These are phyloP conservation scores for Papilio polyxenes DNA, from an alignment of 1,140 invertebrate species.

Conservation along the genomic window DNA sequence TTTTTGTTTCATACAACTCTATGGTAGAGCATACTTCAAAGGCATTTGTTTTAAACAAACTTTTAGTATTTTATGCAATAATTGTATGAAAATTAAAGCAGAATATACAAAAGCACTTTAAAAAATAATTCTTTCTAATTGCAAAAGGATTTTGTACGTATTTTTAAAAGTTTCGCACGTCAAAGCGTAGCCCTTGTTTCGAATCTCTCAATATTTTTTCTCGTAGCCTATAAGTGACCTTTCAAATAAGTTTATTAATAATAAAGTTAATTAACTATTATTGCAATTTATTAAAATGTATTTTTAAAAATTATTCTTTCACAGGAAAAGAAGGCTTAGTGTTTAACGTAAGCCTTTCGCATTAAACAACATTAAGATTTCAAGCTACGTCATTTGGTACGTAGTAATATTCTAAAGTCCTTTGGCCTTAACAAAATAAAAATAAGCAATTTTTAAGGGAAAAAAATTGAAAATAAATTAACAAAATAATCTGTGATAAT, in stretches of 20 bases:
- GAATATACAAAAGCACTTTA: neutral
- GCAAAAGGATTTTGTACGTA: neutral
- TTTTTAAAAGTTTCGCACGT: neutral
- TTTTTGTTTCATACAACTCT: neutral
- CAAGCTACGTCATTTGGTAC: neutral
- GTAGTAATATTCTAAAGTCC: neutral
- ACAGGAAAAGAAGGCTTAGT: neutral
- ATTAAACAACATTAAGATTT: neutral
- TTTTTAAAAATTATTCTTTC: neutral
- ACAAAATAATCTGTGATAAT: neutral
- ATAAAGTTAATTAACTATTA: neutral
- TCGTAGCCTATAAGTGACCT: neutral
- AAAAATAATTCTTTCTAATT: neutral
- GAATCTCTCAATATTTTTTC: neutral
- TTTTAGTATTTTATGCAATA: neutral
- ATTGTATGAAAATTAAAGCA: neutral
- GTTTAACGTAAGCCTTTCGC: neutral
- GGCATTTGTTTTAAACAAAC: neutral
- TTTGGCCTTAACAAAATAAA: neutral
- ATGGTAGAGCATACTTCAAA: neutral
- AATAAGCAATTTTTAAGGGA: neutral
- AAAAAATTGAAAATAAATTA: too few relatives aligned
- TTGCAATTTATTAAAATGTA: neutral
- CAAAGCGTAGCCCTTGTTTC: neutral
- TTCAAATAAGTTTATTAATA: neutral